phyloP scores from a whole-genome alignment of 2,113 vertebrate species.

The Leptobrachium leishanense region DNA sequence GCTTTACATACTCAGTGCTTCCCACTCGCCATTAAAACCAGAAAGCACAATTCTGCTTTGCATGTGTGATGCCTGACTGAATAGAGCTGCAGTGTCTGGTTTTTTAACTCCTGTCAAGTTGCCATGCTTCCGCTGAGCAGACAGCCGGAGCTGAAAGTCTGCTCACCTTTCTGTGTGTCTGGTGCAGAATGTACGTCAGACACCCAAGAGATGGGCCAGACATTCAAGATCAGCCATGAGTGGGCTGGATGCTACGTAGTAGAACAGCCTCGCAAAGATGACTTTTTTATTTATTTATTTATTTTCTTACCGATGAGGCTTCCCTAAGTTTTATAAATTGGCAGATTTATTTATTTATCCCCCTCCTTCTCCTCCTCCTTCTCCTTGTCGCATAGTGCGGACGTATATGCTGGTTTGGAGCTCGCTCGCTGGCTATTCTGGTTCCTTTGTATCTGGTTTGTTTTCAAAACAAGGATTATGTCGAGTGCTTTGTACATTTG shows the following conservation, averaged over 20 bases:
- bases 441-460: conserved; percentile 30
- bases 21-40: background rate
- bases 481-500: background rate
- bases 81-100: background rate
- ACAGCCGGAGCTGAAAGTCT: conserved; percentile 29
- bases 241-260: conserved; percentile 25
- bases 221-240: conserved; percentile 19
- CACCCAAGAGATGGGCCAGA: conserved; percentile 27
- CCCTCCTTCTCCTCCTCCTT: background rate
- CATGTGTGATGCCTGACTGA: conserved; percentile 8
- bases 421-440: background rate
- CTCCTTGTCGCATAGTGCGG: background rate
- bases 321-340: conserved; percentile 23
- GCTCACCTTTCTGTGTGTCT: conserved; percentile 43
- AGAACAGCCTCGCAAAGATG: conserved; percentile 8
- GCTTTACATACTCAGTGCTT: background rate
- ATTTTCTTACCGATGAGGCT: conserved; percentile 19
- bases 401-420: conserved; percentile 3
- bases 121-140: conserved; percentile 9
- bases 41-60: background rate
- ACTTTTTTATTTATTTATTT: background rate
- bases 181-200: conserved; percentile 43
- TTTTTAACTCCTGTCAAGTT: conserved; percentile 26
- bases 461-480: conserved; percentile 9
- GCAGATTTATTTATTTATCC: conserved; percentile 2